phyloP scores from a whole-genome alignment of 1,140 invertebrate species.

The Papilio helenus region DNA sequence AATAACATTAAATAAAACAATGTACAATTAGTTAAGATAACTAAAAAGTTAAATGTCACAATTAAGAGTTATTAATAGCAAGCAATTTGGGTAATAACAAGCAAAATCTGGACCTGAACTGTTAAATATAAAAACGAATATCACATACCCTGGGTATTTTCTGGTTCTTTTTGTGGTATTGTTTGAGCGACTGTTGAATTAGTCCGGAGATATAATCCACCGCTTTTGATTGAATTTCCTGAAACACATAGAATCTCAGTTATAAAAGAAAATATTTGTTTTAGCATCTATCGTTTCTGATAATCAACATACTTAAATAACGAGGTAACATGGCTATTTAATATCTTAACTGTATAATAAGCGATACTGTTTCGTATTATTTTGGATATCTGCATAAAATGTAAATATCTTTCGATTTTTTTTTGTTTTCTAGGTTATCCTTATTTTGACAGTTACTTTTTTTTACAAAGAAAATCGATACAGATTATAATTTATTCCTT shows the following conservation, averaged over 20 bases:
- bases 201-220: conserved; percentile 25
- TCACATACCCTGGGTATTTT: conserved; percentile 26
- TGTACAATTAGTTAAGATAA: background rate
- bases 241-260: conserved; percentile 18
- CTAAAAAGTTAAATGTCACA: background rate
- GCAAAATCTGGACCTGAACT: background rate
- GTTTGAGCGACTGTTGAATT: conserved; percentile 45
- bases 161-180: conserved; percentile 39
- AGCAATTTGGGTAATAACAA: background rate
- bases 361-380: background rate
- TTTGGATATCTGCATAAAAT: background rate
- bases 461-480: background rate
- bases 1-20: background rate
- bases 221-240: conserved; percentile 28
- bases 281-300: background rate
- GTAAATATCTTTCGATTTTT: background rate
- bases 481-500: background rate
- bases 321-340: conserved; percentile 23
- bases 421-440: background rate
- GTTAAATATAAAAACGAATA: background rate
- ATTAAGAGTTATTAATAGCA: background rate
- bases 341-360: background rate
- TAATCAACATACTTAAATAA: conserved; percentile 27
- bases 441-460: conserved; percentile 6
- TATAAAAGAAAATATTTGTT: conserved; percentile 4